These are phyloP conservation scores for Brachionus koreanus DNA, from an alignment of 1,140 invertebrate species.

Conservation along the genomic window DNA sequence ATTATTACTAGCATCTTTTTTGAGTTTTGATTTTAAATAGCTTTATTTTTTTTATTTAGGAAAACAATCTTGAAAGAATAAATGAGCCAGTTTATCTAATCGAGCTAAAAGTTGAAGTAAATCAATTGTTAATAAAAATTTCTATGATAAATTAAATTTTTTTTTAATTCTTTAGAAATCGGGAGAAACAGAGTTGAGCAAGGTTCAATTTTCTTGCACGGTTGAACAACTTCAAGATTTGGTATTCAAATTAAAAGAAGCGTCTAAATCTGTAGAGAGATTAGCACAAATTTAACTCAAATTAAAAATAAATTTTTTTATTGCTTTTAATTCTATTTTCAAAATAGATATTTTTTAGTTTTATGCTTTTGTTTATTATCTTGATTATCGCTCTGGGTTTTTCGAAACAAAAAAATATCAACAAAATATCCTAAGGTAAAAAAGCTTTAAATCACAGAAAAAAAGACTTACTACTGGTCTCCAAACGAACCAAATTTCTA, in stretches of 20 bases:
- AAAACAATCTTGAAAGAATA: slow-evolving; percentile 13
- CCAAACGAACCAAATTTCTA: no score
- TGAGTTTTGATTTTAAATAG: background rate
- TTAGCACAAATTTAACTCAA: slow-evolving; percentile 6
- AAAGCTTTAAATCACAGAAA: no score
- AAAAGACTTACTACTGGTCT: no score
- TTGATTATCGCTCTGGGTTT: no score
- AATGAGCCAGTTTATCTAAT: slow-evolving; percentile 32
- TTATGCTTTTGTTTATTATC: no score
- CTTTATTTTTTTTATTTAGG: background rate
- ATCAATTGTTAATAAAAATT: background rate
- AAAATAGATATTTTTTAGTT: background rate
- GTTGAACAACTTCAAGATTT: slow-evolving; percentile 42
- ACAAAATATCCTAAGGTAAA: no score
- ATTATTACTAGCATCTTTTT: background rate
- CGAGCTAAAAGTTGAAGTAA: slow-evolving; percentile 20
- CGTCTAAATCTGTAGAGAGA: slow-evolving; percentile 37
- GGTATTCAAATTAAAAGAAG: slow-evolving; percentile 30
- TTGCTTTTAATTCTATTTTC: background rate
- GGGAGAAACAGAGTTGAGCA: background rate
- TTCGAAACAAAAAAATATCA: no score
- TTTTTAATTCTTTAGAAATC: slow-evolving; percentile 2
- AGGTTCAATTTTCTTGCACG: slow-evolving; percentile 21
- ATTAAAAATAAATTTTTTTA: background rate
- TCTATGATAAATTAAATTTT: background rate